Evolutionary conservation across 2,113 vertebrate genomes (phyloP).

Genomic region (Microtus oregoni): DNA sequence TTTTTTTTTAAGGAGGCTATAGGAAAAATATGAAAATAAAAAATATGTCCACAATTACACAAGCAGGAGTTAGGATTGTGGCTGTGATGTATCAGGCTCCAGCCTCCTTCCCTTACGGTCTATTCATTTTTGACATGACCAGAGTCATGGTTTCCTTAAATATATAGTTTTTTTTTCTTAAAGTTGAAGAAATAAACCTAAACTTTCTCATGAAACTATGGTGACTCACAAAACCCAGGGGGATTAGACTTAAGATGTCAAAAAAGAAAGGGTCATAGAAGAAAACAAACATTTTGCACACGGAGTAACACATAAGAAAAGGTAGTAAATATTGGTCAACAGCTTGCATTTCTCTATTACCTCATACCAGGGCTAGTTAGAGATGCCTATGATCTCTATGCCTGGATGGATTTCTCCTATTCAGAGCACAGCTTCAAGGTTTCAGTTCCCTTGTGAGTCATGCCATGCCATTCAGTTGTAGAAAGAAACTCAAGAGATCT

Average conservation of each 20-base stretch:
- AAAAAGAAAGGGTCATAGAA: neutral
- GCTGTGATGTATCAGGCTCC: accelerated
- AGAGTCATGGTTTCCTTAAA: neutral
- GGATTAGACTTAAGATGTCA: neutral
- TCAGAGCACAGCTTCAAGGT: neutral
- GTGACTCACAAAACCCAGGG: neutral
- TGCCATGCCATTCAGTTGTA: too few species aligned
- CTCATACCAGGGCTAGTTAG: accelerated
- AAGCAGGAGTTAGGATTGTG: neutral
- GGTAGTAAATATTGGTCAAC: neutral
- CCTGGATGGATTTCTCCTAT: neutral
- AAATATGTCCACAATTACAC: accelerated
- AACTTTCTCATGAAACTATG: neutral
- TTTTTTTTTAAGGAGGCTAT: neutral
- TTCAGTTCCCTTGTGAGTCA: accelerated
- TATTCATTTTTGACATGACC: neutral
- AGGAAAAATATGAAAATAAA: neutral
- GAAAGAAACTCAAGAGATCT: neutral
- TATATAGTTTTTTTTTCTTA: neutral
- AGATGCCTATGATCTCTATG: neutral
- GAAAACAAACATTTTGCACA: neutral
- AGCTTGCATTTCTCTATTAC: neutral
- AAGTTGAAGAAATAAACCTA: neutral
- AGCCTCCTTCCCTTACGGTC: accelerated
- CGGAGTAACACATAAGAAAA: neutral